Evolutionary conservation across 1,140 invertebrate genomes (phyloP).

Genomic region (Panonychus citri): DNA sequence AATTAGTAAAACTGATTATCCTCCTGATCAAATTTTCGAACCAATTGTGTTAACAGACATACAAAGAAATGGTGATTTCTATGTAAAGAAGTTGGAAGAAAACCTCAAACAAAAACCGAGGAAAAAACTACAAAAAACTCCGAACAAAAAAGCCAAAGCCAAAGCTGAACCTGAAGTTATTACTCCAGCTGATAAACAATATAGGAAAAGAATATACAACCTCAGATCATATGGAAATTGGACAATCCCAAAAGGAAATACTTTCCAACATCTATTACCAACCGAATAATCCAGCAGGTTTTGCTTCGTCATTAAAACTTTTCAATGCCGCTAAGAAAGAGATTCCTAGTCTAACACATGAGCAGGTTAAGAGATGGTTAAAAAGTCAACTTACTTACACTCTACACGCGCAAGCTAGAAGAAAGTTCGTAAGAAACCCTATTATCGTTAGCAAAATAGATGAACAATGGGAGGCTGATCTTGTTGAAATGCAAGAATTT

Average conservation of each 20-base stretch:
- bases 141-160: too few relatives aligned
- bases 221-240: too few relatives aligned
- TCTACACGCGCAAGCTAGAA: constrained; percentile 11
- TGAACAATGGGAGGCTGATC: constrained; percentile 15
- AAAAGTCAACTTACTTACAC: constrained; percentile 13
- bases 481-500: constrained; percentile 13
- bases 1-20: too few relatives aligned
- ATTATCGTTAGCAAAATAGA: constrained; percentile 9
- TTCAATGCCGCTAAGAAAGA: neutral
- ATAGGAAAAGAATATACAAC: too few relatives aligned
- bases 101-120: too few relatives aligned
- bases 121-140: too few relatives aligned
- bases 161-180: too few relatives aligned
- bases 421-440: constrained; percentile 13
- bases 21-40: too few relatives aligned
- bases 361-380: constrained; percentile 8
- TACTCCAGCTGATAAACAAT: too few relatives aligned
- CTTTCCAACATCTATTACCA: neutral
- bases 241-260: neutral
- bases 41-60: too few relatives aligned
- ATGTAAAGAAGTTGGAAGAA: too few relatives aligned
- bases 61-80: too few relatives aligned
- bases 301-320: neutral
- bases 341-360: neutral
- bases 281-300: neutral